Base-by-base conservation (phyloP, 2,797 vertebrate genomes). In the Hozukius guyotensis region DNA sequence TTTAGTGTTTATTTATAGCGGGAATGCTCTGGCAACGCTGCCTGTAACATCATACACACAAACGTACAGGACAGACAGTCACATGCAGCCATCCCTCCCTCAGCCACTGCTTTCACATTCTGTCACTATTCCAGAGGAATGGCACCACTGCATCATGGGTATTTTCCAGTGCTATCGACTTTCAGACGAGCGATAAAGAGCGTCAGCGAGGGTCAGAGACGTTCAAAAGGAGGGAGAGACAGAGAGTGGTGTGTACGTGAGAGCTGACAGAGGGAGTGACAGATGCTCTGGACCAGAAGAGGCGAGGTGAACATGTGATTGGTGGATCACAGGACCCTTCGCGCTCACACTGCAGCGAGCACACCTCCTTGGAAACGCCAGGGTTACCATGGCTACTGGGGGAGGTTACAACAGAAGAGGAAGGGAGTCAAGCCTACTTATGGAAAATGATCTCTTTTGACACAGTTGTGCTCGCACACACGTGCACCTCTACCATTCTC, bases 331-430 rank as follows among this genome's bases (percentile, higher is more conserved):
- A 78, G 72, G 84, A 83, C 60, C 42, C 85, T 91, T 87, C 78
- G 63, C 36, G 20, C 78, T 65, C 86, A 79, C 10, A 52, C 80
- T n/a, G 73, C 81, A 72, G 80, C 2, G 57, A 82, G 77, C 71
- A 74, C 72, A 71, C 65, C 67, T 80, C 49, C 78, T 70, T 79
- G 80, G 86, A 84, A 90, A 88, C 61, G 34, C 63, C 76, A 49
- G 18, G 66, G 91, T 94, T 92, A 46, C 92, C 91, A 92, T 93
- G 92, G 90, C 49, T 86, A 95, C 85, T 3, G 20, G 55, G 75
- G 81, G 81, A 84, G 85, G 88, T 87, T 87, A 86, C 83, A 86
- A 86, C 63, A 82, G 73, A 87, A 74, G 67, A 84, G 81, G 77
- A 88, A 69, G 71, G 60, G 81, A 91, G 78, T 81, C 67, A 56